phyloP scores from a whole-genome alignment of 2,797 vertebrate genomes.

The Carapus acus region DNA sequence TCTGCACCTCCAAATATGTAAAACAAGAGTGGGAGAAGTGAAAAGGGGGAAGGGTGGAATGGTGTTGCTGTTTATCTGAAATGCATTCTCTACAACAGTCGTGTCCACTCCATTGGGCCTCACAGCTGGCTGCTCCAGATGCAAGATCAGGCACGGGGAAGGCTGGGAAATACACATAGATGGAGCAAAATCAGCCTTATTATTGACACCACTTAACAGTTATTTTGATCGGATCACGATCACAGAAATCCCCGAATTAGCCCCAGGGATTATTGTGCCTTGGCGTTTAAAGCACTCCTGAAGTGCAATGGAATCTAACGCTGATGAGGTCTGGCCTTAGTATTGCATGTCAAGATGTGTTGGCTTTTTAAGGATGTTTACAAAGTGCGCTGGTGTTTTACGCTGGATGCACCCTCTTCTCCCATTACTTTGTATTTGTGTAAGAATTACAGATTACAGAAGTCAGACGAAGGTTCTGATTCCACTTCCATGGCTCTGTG shows the following conservation, averaged over 20 bases:
- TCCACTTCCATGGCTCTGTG: slow-evolving; percentile 10
- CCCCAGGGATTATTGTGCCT: slow-evolving; percentile 64
- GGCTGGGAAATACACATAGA: slow-evolving; percentile 61
- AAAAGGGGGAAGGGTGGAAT: slow-evolving; percentile 15
- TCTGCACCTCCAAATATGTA: slow-evolving; percentile 34
- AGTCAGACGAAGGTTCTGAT: slow-evolving; percentile 25
- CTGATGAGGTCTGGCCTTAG: slow-evolving; percentile 6
- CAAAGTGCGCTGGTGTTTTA: slow-evolving; percentile 11
- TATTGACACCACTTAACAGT: slow-evolving; percentile 62
- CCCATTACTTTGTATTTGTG: slow-evolving; percentile 21
- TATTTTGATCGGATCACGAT: slow-evolving; percentile 65
- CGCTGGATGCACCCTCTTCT: slow-evolving; percentile 3
- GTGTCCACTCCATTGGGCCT: slow-evolving; percentile 32
- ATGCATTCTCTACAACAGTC: slow-evolving; percentile 47
- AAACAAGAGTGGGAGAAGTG: slow-evolving; percentile 31
- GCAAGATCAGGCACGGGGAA: slow-evolving; percentile 49
- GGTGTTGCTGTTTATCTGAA: slow-evolving; percentile 46
- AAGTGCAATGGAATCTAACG: slow-evolving; percentile 49
- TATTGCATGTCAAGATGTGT: no score
- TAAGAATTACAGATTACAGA: slow-evolving; percentile 26
- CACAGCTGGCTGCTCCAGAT: slow-evolving; percentile 55
- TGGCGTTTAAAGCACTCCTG: slow-evolving; percentile 59
- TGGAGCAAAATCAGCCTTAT: slow-evolving; percentile 64
- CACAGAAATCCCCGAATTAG: slow-evolving; percentile 61
- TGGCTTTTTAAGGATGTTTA: background rate